Evolutionary conservation across 2,113 vertebrate genomes (phyloP).

Genomic region (Phalacrocorax brasilianus): DNA sequence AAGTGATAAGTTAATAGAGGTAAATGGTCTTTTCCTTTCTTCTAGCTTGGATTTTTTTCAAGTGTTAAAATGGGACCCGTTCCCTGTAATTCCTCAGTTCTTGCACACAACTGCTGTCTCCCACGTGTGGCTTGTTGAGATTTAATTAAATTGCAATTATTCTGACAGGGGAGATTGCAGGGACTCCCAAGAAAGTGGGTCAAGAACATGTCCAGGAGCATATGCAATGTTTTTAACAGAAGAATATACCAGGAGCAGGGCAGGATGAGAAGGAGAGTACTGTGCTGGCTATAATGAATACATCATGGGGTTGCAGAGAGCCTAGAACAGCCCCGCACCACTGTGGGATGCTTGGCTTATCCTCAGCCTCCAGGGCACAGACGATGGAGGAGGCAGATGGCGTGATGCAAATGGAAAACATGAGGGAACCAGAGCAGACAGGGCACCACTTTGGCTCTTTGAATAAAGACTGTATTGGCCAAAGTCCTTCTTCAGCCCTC

Average conservation of each 20-base stretch:
- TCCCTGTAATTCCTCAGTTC: constrained; percentile 62
- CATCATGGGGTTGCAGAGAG: not conserved
- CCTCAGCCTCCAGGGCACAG: not conserved
- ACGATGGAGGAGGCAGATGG: not conserved
- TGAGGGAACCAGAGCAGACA: accelerated
- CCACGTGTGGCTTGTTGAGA: constrained; percentile 68
- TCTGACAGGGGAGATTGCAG: constrained; percentile 38
- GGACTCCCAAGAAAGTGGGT: constrained; percentile 19
- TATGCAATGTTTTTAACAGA: not conserved
- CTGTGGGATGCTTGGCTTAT: not conserved
- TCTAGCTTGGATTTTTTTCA: not conserved
- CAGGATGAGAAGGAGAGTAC: not conserved
- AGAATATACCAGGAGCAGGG: not conserved
- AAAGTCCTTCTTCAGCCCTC: not conserved
- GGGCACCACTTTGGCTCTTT: not conserved
- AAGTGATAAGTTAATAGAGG: not conserved
- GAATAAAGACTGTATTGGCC: not conserved
- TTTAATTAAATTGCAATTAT: constrained; percentile 71
- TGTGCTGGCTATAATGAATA: not conserved
- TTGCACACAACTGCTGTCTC: constrained; percentile 28
- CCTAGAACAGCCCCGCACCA: not conserved
- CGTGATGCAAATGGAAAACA: not conserved
- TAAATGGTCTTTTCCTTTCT: constrained; percentile 17
- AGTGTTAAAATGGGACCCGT: constrained; percentile 45
- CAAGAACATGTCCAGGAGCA: constrained; percentile 14